Evolutionary conservation across 2,113 vertebrate genomes (phyloP).

Genomic region (Pitta sordida): DNA sequence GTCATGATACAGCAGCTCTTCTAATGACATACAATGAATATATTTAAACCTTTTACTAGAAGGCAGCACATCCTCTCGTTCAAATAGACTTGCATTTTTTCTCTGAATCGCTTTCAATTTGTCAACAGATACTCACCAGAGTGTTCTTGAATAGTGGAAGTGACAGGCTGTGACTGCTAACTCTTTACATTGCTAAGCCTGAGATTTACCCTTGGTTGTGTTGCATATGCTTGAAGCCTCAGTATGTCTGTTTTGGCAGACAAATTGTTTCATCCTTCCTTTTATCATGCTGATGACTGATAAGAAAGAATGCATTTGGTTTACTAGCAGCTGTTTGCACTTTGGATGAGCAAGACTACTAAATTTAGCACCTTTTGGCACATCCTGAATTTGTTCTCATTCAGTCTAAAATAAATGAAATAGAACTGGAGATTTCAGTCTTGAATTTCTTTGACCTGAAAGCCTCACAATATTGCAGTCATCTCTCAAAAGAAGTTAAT

Average conservation of each 20-base stretch:
- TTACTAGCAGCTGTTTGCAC: conserved; percentile 25
- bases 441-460: not conserved
- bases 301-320: conserved; percentile 10
- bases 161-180: not conserved
- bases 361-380: conserved; percentile 9
- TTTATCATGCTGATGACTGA: conserved; percentile 5
- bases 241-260: not conserved
- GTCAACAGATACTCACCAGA: not conserved
- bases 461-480: not conserved
- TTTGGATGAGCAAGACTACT: not conserved
- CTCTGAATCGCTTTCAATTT: not conserved
- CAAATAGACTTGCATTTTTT: not conserved
- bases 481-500: not conserved
- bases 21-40: not conserved
- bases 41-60: not conserved
- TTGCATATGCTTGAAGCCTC: not conserved
- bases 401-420: not conserved
- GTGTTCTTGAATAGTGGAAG: not conserved
- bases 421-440: not conserved
- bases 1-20: not conserved
- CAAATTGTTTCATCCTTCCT: conserved; percentile 3
- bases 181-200: not conserved
- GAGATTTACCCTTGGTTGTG: not conserved
- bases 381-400: not conserved
- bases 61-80: not conserved